These are phyloP conservation scores for Coluber constrictor DNA, from an alignment of 2,797 vertebrate genomes.

Conservation along the genomic window DNA sequence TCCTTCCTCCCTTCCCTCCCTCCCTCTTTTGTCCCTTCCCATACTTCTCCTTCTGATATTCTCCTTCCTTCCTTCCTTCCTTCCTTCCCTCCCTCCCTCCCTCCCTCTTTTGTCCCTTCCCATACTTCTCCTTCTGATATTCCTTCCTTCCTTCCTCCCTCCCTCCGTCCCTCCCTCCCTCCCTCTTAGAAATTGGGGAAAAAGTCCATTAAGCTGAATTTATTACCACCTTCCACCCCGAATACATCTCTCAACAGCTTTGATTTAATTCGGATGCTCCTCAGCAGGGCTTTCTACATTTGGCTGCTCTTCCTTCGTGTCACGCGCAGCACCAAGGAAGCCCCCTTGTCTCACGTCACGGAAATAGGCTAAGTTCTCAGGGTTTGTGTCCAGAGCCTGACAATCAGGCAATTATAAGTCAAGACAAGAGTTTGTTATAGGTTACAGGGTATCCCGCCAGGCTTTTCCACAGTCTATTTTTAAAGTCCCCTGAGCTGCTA, in stretches of 20 bases:
- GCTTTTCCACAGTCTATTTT: background rate
- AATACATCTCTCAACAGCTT: background rate
- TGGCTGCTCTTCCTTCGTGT: background rate
- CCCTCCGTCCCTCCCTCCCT: too few relatives aligned
- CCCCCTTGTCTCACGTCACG: too few relatives aligned
- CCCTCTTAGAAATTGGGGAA: background rate
- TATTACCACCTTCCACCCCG: background rate
- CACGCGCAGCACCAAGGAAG: background rate
- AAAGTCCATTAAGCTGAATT: background rate
- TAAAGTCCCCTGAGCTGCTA: background rate
- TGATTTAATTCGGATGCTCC: background rate
- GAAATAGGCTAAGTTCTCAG: too few relatives aligned
- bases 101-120: too few relatives aligned
- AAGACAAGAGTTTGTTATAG: background rate
- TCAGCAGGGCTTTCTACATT: background rate
- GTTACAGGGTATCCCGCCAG: background rate
- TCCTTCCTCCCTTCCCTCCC: too few relatives aligned
- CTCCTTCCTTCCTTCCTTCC: fast-evolving
- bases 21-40: too few relatives aligned
- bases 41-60: too few relatives aligned
- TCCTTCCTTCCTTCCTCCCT: too few relatives aligned
- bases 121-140: too few relatives aligned
- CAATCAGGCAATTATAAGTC: too few relatives aligned
- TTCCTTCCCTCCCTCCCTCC: fast-evolving
- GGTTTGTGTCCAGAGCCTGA: background rate